Conservation (phyloP, 1,140 invertebrate species). For the Trichonephila clavipes region DNA sequence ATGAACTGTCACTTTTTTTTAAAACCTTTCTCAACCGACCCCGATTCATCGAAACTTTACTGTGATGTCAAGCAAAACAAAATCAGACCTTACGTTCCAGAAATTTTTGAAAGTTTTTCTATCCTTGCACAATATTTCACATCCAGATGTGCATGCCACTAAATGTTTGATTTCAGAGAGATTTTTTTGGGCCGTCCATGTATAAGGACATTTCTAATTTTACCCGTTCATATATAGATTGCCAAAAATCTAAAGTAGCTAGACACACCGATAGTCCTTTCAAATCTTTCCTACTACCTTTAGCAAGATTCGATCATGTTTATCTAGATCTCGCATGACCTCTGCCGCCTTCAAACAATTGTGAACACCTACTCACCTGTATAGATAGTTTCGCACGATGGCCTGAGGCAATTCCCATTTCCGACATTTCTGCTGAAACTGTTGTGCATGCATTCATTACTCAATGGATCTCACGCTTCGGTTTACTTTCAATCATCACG, state of each 20-base stretch:
- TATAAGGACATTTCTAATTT: constrained; percentile 74
- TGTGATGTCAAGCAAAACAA: neutral
- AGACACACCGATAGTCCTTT: constrained; percentile 78
- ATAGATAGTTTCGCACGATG: too few species aligned
- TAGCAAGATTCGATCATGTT: neutral
- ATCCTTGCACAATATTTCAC: neutral
- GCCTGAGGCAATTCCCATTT: too few species aligned
- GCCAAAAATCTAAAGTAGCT: constrained; percentile 12
- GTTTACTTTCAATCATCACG: too few species aligned
- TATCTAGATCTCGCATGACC: constrained; percentile 79
- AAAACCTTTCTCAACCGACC: too few species aligned
- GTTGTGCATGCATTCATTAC: constrained; percentile 79
- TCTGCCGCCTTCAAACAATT: constrained; percentile 80
- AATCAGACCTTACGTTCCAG: neutral
- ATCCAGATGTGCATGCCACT: neutral
- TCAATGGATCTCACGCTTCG: constrained; percentile 79
- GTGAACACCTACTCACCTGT: constrained; percentile 81
- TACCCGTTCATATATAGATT: constrained; percentile 78
- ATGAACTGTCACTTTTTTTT: too few species aligned
- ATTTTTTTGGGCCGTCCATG: neutral
- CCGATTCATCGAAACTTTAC: neutral
- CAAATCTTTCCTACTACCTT: too few species aligned
- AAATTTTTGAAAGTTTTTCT: neutral
- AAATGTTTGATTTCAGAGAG: neutral
- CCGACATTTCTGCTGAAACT: constrained; percentile 77